Conservation (phyloP, 1,140 invertebrate species). For the Hyposmocoma kahamanoa region DNA sequence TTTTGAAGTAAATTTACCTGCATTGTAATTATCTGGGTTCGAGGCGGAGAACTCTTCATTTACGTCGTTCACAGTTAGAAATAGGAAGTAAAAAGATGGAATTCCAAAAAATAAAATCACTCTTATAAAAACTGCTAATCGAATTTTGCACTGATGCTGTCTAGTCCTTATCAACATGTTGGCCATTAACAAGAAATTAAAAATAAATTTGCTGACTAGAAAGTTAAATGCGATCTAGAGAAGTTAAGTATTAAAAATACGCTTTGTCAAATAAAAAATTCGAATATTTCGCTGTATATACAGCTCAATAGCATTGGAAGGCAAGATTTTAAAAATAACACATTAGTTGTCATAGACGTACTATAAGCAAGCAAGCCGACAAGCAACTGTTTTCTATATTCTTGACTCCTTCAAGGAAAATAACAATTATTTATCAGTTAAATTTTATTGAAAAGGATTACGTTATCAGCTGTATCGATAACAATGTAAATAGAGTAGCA, state of each 20-base stretch:
- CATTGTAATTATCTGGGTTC: background rate
- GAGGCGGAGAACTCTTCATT: background rate
- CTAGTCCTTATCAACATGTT: constrained; percentile 64
- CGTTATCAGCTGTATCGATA: constrained; percentile 30
- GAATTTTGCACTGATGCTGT: constrained; percentile 31
- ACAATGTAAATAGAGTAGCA: constrained; percentile 39
- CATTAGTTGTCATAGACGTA: constrained; percentile 22
- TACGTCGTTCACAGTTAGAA: background rate
- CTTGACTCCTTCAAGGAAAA: constrained; percentile 20
- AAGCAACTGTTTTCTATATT: constrained; percentile 14
- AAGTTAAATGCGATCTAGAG: background rate
- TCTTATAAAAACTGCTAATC: constrained; percentile 34
- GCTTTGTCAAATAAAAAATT: constrained; percentile 61
- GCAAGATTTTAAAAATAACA: background rate
- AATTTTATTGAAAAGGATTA: constrained; percentile 25
- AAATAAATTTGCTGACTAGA: constrained; percentile 21
- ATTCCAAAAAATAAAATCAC: constrained; percentile 46
- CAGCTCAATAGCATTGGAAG: constrained; percentile 44
- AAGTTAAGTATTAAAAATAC: background rate
- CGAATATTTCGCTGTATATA: constrained; percentile 49
- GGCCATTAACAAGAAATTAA: constrained; percentile 37
- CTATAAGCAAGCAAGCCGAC: constrained; percentile 4
- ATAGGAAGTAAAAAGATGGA: constrained; percentile 30
- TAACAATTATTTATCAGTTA: constrained; percentile 33
- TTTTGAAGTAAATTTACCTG: too few species aligned